phyloP scores from a whole-genome alignment of 2,888 invertebrate species.

The Pseudococcus viburni region DNA sequence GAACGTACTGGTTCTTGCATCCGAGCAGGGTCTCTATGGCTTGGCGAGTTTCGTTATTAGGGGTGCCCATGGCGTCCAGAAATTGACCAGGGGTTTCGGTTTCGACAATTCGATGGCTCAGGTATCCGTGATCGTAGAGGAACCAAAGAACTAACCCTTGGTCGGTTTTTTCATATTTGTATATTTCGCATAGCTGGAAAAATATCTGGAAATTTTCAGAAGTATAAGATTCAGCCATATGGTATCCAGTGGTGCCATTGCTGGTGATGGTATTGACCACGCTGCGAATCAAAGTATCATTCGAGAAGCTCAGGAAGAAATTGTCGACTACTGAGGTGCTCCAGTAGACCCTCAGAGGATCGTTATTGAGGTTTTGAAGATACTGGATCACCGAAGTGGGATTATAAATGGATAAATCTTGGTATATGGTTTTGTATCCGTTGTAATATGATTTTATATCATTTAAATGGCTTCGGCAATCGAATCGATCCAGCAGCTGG shows the following conservation, averaged over 20 bases:
- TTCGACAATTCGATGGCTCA: background rate
- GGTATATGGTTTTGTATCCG: constrained; percentile 12
- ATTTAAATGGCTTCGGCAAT: background rate
- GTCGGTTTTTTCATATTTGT: background rate
- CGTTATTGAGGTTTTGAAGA: background rate
- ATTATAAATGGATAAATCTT: background rate
- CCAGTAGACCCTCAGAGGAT: background rate
- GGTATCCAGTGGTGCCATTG: background rate
- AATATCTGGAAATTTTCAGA: background rate
- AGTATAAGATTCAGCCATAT: background rate
- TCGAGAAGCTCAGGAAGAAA: background rate
- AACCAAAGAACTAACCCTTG: background rate
- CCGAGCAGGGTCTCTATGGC: background rate
- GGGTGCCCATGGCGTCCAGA: background rate
- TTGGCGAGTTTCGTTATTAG: background rate
- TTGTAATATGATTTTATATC: background rate
- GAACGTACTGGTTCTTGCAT: background rate
- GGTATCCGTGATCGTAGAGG: constrained; percentile 1
- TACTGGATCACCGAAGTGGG: background rate
- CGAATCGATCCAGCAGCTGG: background rate
- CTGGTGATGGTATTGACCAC: background rate
- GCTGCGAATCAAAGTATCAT: background rate
- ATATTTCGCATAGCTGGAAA: background rate
- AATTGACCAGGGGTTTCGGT: background rate
- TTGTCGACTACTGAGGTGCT: background rate